Evolutionary conservation across 2,113 vertebrate genomes (phyloP), one percentile per base, ranked within the genome.

Genomic region (Dissostichus mawsoni): DNA sequence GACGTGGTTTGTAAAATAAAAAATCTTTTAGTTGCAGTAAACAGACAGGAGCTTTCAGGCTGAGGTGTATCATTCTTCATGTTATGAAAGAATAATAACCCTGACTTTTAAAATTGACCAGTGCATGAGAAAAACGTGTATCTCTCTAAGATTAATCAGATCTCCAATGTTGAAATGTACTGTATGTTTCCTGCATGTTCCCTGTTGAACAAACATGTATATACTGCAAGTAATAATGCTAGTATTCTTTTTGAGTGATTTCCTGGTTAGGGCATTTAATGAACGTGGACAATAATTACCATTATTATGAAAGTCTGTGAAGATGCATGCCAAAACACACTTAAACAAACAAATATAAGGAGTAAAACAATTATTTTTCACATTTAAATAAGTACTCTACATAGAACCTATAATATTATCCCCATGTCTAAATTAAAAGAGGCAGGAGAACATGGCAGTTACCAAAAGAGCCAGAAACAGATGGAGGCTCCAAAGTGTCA

Each of bases 401-500:
- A 52, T 14, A 16, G 1, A 47, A 47, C 7, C 29, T 63, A 44
- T 3, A 53, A 23, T 44, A 11, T 45, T 36, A 25, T 44, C 74
- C 8, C 9, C 10, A 36, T 58, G 58, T 50, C 52, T 65, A 33
- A 50, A 70, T 25, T 33, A 23, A 11, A 16, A 0, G 13, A 18
- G 50, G 67, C 51, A 58, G 25, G 36, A 47, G 20, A 59, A 33
- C 64, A 36, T 6, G 44, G 12, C 67, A 20, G 10, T 67, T 45
- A 52, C 77, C 69, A 72, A 51, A 29, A 44, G 16, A 64, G 66
- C 5, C 33, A 14, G 57, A 69, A 72, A 64, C 41, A 50, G 69
- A 81, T 20, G 14, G 44, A 67, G 44, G 56, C 29, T 48, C 3
- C 0, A 69, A 73, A 56, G 44, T 53, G 84, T 86, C 89, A 88